These are phyloP conservation scores for Marasmarcha lunaedactyla DNA, from an alignment of 2,888 invertebrate genomes.

Conservation along the genomic window DNA sequence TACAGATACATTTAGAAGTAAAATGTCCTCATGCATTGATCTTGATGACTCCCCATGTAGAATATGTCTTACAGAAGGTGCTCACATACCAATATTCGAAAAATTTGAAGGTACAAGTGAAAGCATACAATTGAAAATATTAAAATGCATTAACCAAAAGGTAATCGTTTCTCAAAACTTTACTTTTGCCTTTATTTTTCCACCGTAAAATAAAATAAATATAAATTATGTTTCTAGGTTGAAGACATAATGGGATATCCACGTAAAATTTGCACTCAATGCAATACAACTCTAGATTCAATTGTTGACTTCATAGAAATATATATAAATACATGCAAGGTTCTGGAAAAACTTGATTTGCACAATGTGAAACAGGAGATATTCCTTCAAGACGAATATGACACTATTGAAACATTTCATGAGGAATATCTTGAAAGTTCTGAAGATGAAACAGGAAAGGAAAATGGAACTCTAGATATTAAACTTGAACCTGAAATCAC, in stretches of 20 bases:
- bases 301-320: constrained; percentile 37
- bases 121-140: constrained; percentile 30
- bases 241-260: constrained; percentile 49
- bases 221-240: constrained; percentile 36
- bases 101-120: constrained; percentile 18
- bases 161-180: too few species aligned
- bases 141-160: constrained; percentile 22
- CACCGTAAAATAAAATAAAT: too few species aligned
- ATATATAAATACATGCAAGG: constrained; percentile 34
- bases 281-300: constrained; percentile 33
- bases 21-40: too few species aligned
- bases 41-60: constrained; percentile 26
- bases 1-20: too few species aligned
- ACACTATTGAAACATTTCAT: constrained; percentile 6
- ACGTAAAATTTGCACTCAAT: constrained; percentile 37
- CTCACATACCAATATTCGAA: constrained; percentile 40
- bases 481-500: constrained; percentile 25
- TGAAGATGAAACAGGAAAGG: too few species aligned
- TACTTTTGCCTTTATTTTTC: too few species aligned
- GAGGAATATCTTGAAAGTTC: constrained; percentile 11
- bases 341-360: constrained; percentile 32
- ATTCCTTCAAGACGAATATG: too few species aligned
- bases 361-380: constrained; percentile 29
- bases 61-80: constrained; percentile 44
- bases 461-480: constrained; percentile 22